Percentiles rank a stretch among this genome's conserved stretches.
Evolutionary conservation across 2,113 vertebrate species (phyloP).

Genomic region (human): GRCh38 chr7:145592501-145593000

Average conservation of each 20-base stretch:
- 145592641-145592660: not conserved
- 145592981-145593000: not conserved
- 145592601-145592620: not conserved
- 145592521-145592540: not conserved
- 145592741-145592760: not conserved
- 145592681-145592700: not conserved
- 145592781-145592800: not conserved
- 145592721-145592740: not conserved
- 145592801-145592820: not conserved
- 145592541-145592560: not conserved
- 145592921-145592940: not conserved
- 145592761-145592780: not conserved
- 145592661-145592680: not conserved
- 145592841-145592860: not conserved
- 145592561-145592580: not conserved
- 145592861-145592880: not conserved
- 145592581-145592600: not conserved
- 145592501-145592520: not conserved
- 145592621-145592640: not conserved
- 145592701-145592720: not conserved
- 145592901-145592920: not conserved
- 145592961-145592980: not conserved
- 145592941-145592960: not conserved
- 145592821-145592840: not conserved
- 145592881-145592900: not conserved